Conservation (phyloP, 2,113 vertebrate species). For the Myxocyprinus asiaticus region DNA sequence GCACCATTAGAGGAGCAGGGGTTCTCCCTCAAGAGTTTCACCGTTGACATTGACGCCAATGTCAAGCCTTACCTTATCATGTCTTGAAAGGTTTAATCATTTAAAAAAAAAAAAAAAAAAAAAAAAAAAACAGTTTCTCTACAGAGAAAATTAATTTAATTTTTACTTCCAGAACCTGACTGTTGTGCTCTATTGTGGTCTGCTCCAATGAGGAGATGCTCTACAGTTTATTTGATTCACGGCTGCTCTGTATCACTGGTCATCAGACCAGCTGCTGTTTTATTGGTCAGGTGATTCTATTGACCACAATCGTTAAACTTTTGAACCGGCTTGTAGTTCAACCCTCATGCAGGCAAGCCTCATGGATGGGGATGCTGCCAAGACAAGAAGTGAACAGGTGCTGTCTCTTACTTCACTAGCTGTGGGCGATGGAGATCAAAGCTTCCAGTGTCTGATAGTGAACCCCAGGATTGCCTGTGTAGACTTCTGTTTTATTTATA, state of each 20-base stretch:
- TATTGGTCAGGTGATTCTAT: slow-evolving; percentile 49
- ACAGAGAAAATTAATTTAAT: no score
- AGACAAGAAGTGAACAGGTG: slow-evolving; percentile 54
- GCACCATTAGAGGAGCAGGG: no score
- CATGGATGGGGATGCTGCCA: slow-evolving; percentile 1
- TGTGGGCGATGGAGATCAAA: slow-evolving; percentile 56
- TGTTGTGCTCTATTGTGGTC: no score
- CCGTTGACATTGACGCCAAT: no score
- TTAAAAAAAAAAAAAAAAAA: no score
- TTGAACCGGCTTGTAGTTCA: slow-evolving; percentile 52
- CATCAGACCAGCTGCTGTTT: slow-evolving; percentile 64
- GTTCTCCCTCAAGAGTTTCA: no score
- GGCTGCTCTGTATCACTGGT: slow-evolving; percentile 12
- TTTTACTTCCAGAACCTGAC: no score
- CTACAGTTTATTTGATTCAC: background rate
- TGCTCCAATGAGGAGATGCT: no score
- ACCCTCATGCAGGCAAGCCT: background rate
- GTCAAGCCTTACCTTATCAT: no score
- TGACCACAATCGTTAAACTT: slow-evolving; percentile 59
- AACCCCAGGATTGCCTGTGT: background rate
- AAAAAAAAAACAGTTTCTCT: no score
- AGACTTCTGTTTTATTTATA: background rate
- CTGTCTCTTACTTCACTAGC: slow-evolving; percentile 27
- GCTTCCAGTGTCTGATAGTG: slow-evolving; percentile 11
- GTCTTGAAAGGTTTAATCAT: no score